Base-by-base conservation (phyloP, 1,140 invertebrate genomes). In the Philopotamus ludificatus region DNA sequence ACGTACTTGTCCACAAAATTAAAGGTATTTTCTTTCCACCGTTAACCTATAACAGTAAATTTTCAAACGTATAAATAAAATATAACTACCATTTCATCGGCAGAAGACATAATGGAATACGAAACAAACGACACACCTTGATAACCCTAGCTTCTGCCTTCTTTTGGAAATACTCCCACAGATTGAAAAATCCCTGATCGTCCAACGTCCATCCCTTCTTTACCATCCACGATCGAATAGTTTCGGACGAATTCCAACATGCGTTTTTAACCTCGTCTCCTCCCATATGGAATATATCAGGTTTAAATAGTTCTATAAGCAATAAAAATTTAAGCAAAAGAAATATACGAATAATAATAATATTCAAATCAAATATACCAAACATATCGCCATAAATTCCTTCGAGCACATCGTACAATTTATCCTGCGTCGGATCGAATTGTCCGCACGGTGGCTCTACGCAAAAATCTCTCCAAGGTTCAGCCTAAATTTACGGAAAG, bases 361-460 rank as follows among this genome's bases (percentile, higher is more conserved):
- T 34, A 12, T 34, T 34, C 4, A 34, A 7, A 34, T 7, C 4
- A 16, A 42, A 59, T 16, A 44, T 16, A 67, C 82, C 75, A 8
- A 85, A 75, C 85, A 90, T 87, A 51, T 90, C 88, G 0, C 71
- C 72, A 70, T 88, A 90, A 54, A 91, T 86, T 64, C 87, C 85
- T 72, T 86, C 83, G 2, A 94, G 75, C 15, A 89, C 79, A 44
- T 90, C 81, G 70, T 93, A 95, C 49, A 93, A 79, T 41, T 83
- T 82, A 1, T 88, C 84, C 66, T 85, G 87, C 0, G 86, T 87
- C 0, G 91, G 90, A 78, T 94, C 91, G 1, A 94, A 78, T 74
- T 93, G 91, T 0, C 92, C 92, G 70, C 92, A 94, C 0, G 92
- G 92, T 3, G 92, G 92, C 70, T 94, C 91, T 10, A 92, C 90